Evolutionary conservation across 2,113 vertebrate species (phyloP).

Genomic region (Orcinus orca): DNA sequence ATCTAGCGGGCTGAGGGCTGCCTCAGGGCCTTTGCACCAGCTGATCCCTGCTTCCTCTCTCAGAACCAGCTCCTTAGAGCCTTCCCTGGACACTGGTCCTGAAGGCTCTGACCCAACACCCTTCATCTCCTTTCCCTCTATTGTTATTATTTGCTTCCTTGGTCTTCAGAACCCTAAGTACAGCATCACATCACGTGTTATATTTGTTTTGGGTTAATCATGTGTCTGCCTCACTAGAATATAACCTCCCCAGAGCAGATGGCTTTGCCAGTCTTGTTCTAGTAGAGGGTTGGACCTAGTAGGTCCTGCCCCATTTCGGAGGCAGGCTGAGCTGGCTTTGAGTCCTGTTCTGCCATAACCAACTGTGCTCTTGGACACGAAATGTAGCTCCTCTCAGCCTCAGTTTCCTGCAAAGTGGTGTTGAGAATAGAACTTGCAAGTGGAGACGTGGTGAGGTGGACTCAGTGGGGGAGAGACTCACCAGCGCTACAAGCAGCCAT

Average conservation of each 20-base stretch:
- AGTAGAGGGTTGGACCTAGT: too few species aligned
- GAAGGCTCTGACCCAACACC: background rate
- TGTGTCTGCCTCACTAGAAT: background rate
- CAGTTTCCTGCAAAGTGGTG: background rate
- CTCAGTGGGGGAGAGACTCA: background rate
- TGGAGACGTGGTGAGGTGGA: background rate
- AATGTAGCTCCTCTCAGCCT: background rate
- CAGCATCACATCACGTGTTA: background rate
- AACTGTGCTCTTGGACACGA: background rate
- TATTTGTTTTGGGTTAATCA: background rate
- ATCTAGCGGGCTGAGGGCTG: background rate
- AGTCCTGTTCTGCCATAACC: background rate
- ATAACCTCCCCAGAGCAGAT: background rate
- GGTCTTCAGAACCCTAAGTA: background rate
- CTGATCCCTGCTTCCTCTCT: background rate
- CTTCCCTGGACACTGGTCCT: background rate
- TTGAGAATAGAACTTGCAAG: background rate
- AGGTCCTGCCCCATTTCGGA: background rate
- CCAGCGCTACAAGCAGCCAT: fast-evolving
- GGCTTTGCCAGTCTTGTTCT: background rate
- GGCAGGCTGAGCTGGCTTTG: background rate
- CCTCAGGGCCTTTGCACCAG: background rate
- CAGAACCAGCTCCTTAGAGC: background rate
- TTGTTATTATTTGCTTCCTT: background rate
- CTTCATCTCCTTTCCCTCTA: background rate